Evolutionary conservation across 2,888 invertebrate genomes (phyloP).

Genomic region (Scaptomyza polygonia): DNA sequence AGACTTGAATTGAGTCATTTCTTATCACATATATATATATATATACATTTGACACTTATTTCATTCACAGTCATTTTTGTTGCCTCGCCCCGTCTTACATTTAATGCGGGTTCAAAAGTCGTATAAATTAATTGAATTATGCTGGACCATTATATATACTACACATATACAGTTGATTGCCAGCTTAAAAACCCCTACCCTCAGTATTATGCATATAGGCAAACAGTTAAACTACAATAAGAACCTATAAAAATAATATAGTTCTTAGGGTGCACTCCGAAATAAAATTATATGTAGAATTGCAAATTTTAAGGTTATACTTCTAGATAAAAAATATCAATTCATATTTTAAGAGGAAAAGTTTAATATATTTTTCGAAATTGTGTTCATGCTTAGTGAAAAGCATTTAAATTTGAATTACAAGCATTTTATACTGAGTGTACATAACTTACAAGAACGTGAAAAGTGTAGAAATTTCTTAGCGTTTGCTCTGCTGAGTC

Average conservation of each 20-base stretch:
- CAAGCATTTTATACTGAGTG: neutral
- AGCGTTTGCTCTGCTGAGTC: slow-evolving; percentile 15
- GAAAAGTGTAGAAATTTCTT: slow-evolving; percentile 6
- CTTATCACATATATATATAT: slow-evolving; percentile 19
- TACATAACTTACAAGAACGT: neutral
- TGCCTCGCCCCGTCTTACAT: slow-evolving; percentile 17
- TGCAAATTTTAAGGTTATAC: neutral
- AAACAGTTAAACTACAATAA: slow-evolving; percentile 14
- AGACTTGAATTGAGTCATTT: slow-evolving; percentile 32
- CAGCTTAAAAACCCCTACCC: neutral
- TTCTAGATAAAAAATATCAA: no score
- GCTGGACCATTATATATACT: slow-evolving; percentile 7
- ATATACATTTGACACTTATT: neutral
- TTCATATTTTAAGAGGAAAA: no score
- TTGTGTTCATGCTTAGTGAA: no score
- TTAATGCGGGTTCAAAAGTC: slow-evolving; percentile 31
- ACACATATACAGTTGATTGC: neutral
- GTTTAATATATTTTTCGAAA: no score
- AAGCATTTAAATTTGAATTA: neutral
- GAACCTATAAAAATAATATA: no score
- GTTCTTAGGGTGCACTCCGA: no score
- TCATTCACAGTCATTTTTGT: slow-evolving; percentile 1
- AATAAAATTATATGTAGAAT: neutral
- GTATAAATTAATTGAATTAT: slow-evolving; percentile 35
- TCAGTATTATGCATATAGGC: slow-evolving; percentile 21